A percentile compares a stretch with the other conserved stretches of the same genome.
Conservation (phyloP, 2,888 invertebrate genomes). For the Drosophila macrospina region DNA sequence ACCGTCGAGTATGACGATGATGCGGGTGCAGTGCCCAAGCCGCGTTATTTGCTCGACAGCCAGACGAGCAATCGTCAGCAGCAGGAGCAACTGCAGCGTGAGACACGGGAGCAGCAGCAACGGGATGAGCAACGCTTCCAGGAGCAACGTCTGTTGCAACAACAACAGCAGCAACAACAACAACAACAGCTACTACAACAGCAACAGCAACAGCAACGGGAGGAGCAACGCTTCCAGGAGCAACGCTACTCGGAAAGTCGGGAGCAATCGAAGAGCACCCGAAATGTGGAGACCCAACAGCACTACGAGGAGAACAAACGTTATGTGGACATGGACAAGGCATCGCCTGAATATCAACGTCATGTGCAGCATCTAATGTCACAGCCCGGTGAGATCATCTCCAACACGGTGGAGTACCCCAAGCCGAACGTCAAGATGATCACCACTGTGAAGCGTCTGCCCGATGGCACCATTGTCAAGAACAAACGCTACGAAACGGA, state of each 20-base stretch:
- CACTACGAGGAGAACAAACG: constrained; percentile 81
- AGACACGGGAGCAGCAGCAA: constrained; percentile 5
- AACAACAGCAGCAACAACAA: constrained; percentile 75
- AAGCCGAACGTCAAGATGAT: constrained; percentile 89
- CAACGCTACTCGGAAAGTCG: constrained; percentile 70
- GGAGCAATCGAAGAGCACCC: constrained; percentile 68
- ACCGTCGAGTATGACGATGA: constrained; percentile 73
- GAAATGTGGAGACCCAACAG: constrained; percentile 79
- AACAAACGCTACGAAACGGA: constrained; percentile 89
- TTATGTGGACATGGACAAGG: constrained; percentile 84
- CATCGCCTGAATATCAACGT: constrained; percentile 84
- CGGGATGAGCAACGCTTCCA: constrained; percentile 17
- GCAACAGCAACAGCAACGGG: constrained; percentile 73
- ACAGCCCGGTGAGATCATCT: constrained; percentile 86
- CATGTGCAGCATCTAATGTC: constrained; percentile 83
- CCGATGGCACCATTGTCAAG: constrained; percentile 89
- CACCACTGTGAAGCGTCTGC: constrained; percentile 89
- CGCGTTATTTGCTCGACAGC: constrained; percentile 71
- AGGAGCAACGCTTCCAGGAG: constrained; percentile 59
- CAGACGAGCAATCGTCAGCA: constrained; percentile 32
- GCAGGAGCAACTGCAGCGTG: constrained; percentile 8
- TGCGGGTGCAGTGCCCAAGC: constrained; percentile 35
- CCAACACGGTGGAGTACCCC: constrained; percentile 88
- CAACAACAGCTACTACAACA: constrained; percentile 63
- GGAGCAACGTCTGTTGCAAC: constrained; percentile 59